Percentiles rank a stretch among this genome's conserved stretches.
These are phyloP conservation scores for Pempheris klunzingeri DNA, from an alignment of 2,797 vertebrate genomes.

Conservation along the genomic window DNA sequence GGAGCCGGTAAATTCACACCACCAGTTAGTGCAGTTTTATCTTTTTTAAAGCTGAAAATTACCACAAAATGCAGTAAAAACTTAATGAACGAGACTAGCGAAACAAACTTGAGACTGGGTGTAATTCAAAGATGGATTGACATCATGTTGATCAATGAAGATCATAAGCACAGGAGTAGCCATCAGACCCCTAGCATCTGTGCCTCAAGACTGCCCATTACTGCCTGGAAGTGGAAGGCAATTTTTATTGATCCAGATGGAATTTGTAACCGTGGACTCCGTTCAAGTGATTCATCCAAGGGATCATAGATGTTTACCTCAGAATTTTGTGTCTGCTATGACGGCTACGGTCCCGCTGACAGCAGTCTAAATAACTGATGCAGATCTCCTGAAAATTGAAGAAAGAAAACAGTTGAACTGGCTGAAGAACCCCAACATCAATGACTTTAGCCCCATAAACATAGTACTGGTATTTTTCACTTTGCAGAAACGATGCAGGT, in stretches of 20 bases:
- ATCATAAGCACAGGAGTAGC: constrained; percentile 32
- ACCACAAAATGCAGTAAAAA: constrained; percentile 36
- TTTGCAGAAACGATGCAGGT: constrained; percentile 7
- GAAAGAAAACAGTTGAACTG: constrained; percentile 37
- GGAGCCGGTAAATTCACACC: neutral
- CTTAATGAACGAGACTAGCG: constrained; percentile 9
- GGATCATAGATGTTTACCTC: constrained; percentile 86
- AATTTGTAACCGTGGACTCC: constrained; percentile 41
- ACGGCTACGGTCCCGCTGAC: constrained; percentile 94
- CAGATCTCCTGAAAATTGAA: constrained; percentile 91
- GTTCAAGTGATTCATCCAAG: constrained; percentile 44
- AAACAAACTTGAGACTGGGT: constrained; percentile 11
- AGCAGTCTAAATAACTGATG: constrained; percentile 98
- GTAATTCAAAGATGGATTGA: constrained; percentile 47
- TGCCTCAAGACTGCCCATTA: constrained; percentile 38
- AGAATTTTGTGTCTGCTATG: constrained; percentile 96
- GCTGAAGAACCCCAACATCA: constrained; percentile 7
- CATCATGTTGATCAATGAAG: constrained; percentile 68
- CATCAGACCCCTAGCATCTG: constrained; percentile 26
- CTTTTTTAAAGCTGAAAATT: constrained; percentile 38
- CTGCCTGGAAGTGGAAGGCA: constrained; percentile 40
- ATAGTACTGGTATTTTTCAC: constrained; percentile 9
- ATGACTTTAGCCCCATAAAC: neutral
- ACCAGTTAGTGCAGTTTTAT: no score
- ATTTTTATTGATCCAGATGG: constrained; percentile 69